These are phyloP conservation scores for Philypnodon macrostomus DNA, from an alignment of 2,797 vertebrate species.

Conservation along the genomic window DNA sequence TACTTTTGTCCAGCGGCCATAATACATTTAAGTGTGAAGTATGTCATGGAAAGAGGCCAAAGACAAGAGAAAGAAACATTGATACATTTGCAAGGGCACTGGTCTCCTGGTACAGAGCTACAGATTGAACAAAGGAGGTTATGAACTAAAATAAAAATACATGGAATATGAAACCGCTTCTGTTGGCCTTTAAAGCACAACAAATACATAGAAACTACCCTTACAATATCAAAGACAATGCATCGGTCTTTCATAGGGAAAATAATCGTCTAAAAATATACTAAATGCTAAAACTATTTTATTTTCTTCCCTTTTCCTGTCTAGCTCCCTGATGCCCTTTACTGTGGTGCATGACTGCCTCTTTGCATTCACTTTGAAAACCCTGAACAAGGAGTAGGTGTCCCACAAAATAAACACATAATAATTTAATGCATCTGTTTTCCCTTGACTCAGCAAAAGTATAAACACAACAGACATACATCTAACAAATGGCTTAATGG, in stretches of 20 bases:
- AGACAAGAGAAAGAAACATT: too few relatives aligned
- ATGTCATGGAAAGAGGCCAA: too few relatives aligned
- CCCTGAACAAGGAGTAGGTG: slow-evolving; percentile 27
- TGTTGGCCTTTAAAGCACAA: background rate
- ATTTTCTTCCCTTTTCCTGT: background rate
- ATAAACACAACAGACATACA: slow-evolving; percentile 9
- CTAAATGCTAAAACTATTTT: background rate
- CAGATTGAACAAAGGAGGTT: background rate
- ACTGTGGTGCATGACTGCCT: too few relatives aligned
- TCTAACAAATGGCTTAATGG: slow-evolving; percentile 13
- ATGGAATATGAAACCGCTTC: background rate
- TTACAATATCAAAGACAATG: background rate
- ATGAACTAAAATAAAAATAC: background rate
- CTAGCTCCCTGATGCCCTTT: too few relatives aligned
- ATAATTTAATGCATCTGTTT: slow-evolving; percentile 13
- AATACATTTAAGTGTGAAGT: too few relatives aligned
- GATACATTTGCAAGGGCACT: too few relatives aligned
- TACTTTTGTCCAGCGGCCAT: too few relatives aligned
- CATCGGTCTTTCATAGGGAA: background rate
- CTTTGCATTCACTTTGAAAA: slow-evolving; percentile 3
- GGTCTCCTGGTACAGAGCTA: background rate
- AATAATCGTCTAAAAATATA: too few relatives aligned
- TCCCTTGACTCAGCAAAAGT: slow-evolving; percentile 1
- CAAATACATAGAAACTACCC: background rate
- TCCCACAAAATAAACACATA: slow-evolving; percentile 22